Conservation (phyloP, 2,888 invertebrate species). For the Iphiclides podalirius region DNA sequence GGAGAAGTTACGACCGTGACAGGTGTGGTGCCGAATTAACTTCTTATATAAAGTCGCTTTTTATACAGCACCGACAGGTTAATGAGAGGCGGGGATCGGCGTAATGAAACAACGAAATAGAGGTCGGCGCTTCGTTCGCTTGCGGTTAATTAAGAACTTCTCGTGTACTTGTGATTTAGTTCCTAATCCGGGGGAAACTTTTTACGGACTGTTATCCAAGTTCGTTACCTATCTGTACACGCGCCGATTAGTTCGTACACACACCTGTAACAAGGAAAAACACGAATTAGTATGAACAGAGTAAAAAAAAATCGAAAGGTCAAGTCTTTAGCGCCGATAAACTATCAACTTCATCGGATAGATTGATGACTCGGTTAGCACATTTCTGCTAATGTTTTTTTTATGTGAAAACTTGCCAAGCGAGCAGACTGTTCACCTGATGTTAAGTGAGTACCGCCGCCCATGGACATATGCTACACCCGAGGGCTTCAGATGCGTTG, state of each 20-base stretch:
- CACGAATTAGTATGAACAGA: no score
- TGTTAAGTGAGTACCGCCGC: no score
- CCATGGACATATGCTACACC: no score
- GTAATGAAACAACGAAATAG: constrained; percentile 68
- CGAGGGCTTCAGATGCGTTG: no score
- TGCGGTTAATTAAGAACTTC: constrained; percentile 57
- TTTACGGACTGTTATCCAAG: constrained; percentile 24
- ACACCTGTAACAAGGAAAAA: constrained; percentile 20
- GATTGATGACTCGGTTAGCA: no score
- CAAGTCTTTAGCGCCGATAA: no score
- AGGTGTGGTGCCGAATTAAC: constrained; percentile 78
- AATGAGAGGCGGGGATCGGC: constrained; percentile 66
- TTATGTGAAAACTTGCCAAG: no score
- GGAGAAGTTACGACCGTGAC: constrained; percentile 77
- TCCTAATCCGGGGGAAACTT: constrained; percentile 18
- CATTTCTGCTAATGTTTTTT: no score
- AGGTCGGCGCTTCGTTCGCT: constrained; percentile 36
- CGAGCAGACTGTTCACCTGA: no score
- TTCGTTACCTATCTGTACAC: constrained; percentile 26
- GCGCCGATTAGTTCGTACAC: constrained; percentile 1
- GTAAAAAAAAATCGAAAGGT: no score
- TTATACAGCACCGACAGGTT: constrained; percentile 69
- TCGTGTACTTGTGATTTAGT: constrained; percentile 22
- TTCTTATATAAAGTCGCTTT: constrained; percentile 74
- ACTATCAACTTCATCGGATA: no score